These are phyloP conservation scores for Allophyes oxyacanthae DNA, from an alignment of 2,888 invertebrate species.

Conservation along the genomic window DNA sequence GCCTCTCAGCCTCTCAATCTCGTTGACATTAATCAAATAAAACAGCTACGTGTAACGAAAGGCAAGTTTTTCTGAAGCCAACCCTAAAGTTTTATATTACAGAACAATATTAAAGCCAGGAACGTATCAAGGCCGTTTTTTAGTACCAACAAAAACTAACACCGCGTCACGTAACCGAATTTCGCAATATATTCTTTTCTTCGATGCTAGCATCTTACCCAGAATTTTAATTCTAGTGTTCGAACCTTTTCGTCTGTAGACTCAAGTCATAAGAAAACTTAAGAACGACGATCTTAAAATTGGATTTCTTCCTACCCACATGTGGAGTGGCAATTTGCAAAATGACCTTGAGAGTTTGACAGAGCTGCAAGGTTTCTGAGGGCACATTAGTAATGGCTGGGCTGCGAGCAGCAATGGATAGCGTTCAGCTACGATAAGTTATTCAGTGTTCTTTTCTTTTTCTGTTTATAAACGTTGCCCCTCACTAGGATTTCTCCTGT, in stretches of 20 bases:
- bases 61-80: neutral
- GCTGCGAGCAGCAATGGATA: slow-evolving; percentile 22
- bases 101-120: slow-evolving; percentile 24
- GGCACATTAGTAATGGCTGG: slow-evolving; percentile 45
- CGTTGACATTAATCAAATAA: too few species aligned
- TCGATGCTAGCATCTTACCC: neutral
- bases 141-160: slow-evolving; percentile 17
- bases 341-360: slow-evolving; percentile 24
- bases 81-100: slow-evolving; percentile 24
- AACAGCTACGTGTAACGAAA: neutral
- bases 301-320: slow-evolving; percentile 12
- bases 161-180: slow-evolving; percentile 25
- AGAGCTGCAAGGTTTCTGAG: slow-evolving; percentile 10
- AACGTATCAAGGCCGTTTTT: slow-evolving; percentile 22
- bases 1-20: too few species aligned
- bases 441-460: too few species aligned
- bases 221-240: slow-evolving; percentile 20
- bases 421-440: slow-evolving; percentile 21
- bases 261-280: neutral
- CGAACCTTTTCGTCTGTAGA: slow-evolving; percentile 4
- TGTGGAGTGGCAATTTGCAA: slow-evolving; percentile 19
- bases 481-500: too few species aligned
- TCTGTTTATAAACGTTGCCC: too few species aligned
- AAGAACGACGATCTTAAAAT: neutral
- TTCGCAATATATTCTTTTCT: slow-evolving; percentile 12